A percentile compares a stretch with the other conserved stretches of the same genome.
These are phyloP conservation scores for Protula sp. DNA, from an alignment of 2,888 invertebrate species.

Conservation along the genomic window DNA sequence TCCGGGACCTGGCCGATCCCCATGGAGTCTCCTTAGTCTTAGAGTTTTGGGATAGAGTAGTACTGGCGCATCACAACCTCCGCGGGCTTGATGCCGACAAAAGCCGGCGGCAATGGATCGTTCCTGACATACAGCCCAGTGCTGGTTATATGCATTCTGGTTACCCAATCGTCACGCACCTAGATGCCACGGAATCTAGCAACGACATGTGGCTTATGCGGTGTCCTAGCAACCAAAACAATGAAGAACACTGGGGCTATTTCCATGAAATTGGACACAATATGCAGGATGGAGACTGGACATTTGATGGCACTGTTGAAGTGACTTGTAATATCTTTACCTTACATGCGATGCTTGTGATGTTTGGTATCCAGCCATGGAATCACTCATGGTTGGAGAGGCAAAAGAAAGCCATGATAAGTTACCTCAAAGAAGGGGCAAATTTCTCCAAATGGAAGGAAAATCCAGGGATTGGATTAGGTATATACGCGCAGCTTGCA, in stretches of 20 bases:
- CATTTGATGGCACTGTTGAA: constrained; percentile 22
- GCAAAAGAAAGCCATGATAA: constrained; percentile 5
- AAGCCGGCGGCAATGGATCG: constrained; percentile 18
- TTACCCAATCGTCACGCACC: constrained; percentile 28
- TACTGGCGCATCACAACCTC: constrained; percentile 20
- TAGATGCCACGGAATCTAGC: constrained; percentile 20
- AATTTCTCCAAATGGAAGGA: constrained; percentile 20
- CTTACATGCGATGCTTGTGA: constrained; percentile 24
- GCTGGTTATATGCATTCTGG: constrained; percentile 30
- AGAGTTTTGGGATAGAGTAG: constrained; percentile 24
- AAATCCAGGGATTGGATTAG: constrained; percentile 21
- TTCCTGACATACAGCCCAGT: constrained; percentile 23
- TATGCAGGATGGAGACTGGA: constrained; percentile 28
- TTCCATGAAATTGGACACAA: constrained; percentile 36
- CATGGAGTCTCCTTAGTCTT: constrained; percentile 4
- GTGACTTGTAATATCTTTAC: constrained; percentile 32
- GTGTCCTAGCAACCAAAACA: not conserved
- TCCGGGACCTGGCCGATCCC: constrained; percentile 20
- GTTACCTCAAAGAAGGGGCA: constrained; percentile 20
- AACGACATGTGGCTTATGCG: not conserved
- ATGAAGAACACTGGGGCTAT: constrained; percentile 24
- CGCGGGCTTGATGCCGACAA: constrained; percentile 12
- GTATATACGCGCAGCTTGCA: constrained; percentile 27
- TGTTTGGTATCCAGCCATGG: constrained; percentile 16
- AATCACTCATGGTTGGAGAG: constrained; percentile 22